Base-by-base conservation (phyloP, 2,888 invertebrate genomes). In the Agriopis leucophaearia region DNA sequence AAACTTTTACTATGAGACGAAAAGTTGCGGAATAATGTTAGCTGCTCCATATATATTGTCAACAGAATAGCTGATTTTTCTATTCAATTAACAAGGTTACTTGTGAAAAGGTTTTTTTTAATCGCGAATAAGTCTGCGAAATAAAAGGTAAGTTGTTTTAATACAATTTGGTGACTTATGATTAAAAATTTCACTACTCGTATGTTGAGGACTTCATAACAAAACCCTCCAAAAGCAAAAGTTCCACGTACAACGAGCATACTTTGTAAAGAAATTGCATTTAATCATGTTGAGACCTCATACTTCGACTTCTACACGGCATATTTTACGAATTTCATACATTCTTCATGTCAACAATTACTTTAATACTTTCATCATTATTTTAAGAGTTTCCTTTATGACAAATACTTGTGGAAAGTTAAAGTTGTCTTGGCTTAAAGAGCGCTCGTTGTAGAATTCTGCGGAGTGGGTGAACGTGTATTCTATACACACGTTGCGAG, bases 251-350 rank as follows among this genome's bases (percentile, higher is more conserved):
- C 80, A 84, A 84, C 82, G 84, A 82, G 87, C 89, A 92, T 91
- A 90, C 88, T 92, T 92, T 81, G 79, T 83, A 82, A 92, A 92
- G 90, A 91, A 91, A 92, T 91, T 91, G 92, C 91, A 92, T 92
- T 92, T 88, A 88, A 90, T 91, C 88, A 91, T 89, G 86, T 89
- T 85, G 83, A 83, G 85, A 88, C 86, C 86, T 85, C 85, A 87
- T 86, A 91, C 87, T 90, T 89, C 86, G 65, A 81, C 82, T 85
- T 83, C 83, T 82, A 81, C 83, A 81, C 79, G 83, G 82, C 87
- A 78, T 86, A 87, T 88, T 91, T 90, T 89, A 87, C 86, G 85
- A 91, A 90, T 89, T 90, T 84, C 70, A 63, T 72, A 72, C 86
- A 85, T 90, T 88, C 83, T 91, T 89, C 87, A 83, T 86, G 86